phyloP scores from a whole-genome alignment of 2,113 vertebrate genomes.

The Hypanus sabinus region DNA sequence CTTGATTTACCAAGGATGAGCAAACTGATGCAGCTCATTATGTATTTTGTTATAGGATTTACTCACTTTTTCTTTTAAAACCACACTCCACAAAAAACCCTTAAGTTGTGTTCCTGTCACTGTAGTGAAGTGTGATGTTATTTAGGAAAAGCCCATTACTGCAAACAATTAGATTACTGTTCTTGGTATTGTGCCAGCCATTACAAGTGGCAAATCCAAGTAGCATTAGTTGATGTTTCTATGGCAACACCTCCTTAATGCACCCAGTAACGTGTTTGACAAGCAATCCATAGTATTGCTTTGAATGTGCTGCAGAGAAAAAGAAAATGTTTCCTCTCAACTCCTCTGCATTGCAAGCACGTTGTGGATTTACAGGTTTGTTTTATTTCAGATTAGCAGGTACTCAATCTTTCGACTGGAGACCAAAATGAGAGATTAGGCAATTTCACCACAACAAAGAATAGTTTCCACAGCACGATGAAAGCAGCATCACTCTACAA shows the following conservation, averaged over 20 bases:
- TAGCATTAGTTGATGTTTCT: slow-evolving; percentile 46
- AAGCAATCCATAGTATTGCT: slow-evolving; percentile 54
- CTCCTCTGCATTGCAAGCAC: slow-evolving; percentile 42
- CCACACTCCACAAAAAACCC: background rate
- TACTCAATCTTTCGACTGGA: slow-evolving; percentile 45
- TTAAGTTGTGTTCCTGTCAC: slow-evolving; percentile 14
- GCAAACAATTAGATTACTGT: slow-evolving; percentile 44
- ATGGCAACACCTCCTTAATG: slow-evolving; percentile 54
- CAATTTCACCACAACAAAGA: slow-evolving; percentile 50
- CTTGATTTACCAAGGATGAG: background rate
- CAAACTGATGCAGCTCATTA: background rate
- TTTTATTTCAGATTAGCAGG: slow-evolving; percentile 47
- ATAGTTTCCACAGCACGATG: slow-evolving; percentile 50
- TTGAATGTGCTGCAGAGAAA: slow-evolving; percentile 49
- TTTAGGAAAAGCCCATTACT: slow-evolving; percentile 48
- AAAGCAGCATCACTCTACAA: slow-evolving; percentile 46
- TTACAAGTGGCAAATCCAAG: slow-evolving; percentile 49
- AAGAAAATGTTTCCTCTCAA: slow-evolving; percentile 44
- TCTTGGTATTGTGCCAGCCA: slow-evolving; percentile 49
- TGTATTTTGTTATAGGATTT: slow-evolving; percentile 36
- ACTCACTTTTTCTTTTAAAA: slow-evolving; percentile 35
- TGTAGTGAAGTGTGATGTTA: slow-evolving; percentile 42
- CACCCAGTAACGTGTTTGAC: slow-evolving; percentile 52
- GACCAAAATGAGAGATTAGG: slow-evolving; percentile 50
- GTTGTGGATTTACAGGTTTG: slow-evolving; percentile 44